These are phyloP conservation scores for Paramuricea clavata DNA, from an alignment of 92 coral and sea anemone species.

Conservation along the genomic window DNA sequence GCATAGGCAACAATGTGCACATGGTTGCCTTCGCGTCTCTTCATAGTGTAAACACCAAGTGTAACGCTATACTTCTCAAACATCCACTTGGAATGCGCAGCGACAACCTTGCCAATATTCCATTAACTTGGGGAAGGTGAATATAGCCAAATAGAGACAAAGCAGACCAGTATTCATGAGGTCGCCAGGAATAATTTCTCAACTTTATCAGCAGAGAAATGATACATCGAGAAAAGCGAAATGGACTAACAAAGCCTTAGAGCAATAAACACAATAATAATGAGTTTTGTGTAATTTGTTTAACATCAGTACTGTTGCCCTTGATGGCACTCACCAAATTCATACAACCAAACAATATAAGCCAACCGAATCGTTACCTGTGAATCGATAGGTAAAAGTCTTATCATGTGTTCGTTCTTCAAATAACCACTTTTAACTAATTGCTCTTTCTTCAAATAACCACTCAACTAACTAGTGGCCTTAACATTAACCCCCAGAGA, in stretches of 20 bases:
- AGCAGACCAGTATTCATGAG: constrained; percentile 60
- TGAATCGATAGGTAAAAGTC: constrained; percentile 65
- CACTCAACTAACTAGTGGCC: too few species aligned
- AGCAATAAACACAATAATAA: constrained; percentile 63
- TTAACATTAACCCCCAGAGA: constrained; percentile 42
- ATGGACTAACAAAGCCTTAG: constrained; percentile 62
- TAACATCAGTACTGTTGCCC: constrained; percentile 63
- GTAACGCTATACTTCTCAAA: too few species aligned
- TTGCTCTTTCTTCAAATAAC: constrained; percentile 40
- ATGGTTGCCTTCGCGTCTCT: too few species aligned
- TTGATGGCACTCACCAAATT: constrained; percentile 61
- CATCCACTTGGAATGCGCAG: too few species aligned
- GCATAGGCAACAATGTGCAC: too few species aligned
- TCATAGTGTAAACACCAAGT: too few species aligned
- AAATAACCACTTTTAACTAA: constrained; percentile 46
- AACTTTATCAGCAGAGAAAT: constrained; percentile 47
- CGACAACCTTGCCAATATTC: too few species aligned
- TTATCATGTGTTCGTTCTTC: constrained; percentile 58
- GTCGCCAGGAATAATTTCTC: constrained; percentile 32
- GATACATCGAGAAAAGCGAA: constrained; percentile 66
- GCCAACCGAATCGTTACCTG: constrained; percentile 71
- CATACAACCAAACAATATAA: constrained; percentile 71
- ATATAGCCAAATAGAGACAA: constrained; percentile 47
- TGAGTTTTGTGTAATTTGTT: constrained; percentile 56
- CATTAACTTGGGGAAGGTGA: constrained; percentile 57